Evolutionary conservation across 2,888 invertebrate genomes (phyloP), one percentile per base, ranked within the genome.

Genomic region (Clanis bilineata): DNA sequence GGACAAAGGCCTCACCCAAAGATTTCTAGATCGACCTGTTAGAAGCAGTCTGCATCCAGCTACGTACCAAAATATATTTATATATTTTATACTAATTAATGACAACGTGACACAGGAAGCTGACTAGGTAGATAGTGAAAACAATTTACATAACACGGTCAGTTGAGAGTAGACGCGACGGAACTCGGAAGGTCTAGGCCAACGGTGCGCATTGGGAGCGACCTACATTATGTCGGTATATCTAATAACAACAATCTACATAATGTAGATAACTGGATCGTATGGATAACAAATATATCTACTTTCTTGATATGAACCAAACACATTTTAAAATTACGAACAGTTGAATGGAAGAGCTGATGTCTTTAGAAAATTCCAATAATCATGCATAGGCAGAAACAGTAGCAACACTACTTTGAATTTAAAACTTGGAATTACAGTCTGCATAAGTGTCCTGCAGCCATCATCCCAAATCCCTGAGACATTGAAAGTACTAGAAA

Each of bases 61-160:
- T 38, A 12, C 38, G 12, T 38, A 12, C 25, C 12, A 38, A 1
- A 4, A 38, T 38, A n/a, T 4, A 38, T 3, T 6, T 15, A 36
- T 41, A 4, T 18, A 41, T 41, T 41, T 18, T 41, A 7, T 7
- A 41, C 7, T 9, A 18, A 41, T 18, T 15, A 41, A 7, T 7
- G 18, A 41, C 1, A 32, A 18, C 0, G 18, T 28, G 10, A 28
- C 25, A 15, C 15, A 9, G 25, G 51, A 32, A 51, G 28, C 51
- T 47, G 47, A n/a, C 15, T 32, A 32, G 51, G 28, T 47, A 32
- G 51, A 32, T 32, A 51, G 51, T 51, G 51, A 51, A 51, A 51
- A 51, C 51, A 51, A 32, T 32, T 51, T 51, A 51, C 51, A 51
- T 51, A 51, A 51, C 51, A 32, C 28, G 51, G 51, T 51, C 51